Conservation (phyloP, 2,113 vertebrate species). For the Micromys minutus region DNA sequence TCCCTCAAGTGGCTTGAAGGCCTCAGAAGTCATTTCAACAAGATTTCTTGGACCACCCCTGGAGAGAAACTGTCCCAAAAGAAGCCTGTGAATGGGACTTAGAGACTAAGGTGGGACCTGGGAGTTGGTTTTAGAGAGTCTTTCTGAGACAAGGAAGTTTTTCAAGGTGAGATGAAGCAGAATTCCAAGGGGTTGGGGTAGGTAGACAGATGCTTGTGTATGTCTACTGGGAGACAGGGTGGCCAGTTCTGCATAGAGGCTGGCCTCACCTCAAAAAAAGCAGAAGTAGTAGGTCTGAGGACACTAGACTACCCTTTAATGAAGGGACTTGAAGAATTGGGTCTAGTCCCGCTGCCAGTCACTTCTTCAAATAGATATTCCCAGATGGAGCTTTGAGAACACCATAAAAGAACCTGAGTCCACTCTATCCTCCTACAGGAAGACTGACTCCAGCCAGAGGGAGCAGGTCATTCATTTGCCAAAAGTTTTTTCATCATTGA, state of each 20-base stretch:
- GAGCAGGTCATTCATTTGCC: background rate
- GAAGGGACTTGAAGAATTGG: background rate
- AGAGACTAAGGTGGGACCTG: conserved; percentile 16
- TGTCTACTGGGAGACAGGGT: background rate
- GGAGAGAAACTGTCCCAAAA: conserved; percentile 12
- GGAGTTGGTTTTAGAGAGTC: conserved; percentile 6
- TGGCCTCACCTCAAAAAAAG: background rate
- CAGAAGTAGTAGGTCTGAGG: background rate
- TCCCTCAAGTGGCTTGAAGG: background rate
- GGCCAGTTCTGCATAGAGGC: background rate
- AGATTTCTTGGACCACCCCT: conserved; percentile 50
- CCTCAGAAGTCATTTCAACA: background rate
- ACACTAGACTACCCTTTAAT: background rate
- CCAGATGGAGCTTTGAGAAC: background rate
- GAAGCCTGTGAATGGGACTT: conserved; percentile 12
- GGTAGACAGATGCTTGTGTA: background rate
- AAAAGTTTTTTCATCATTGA: background rate
- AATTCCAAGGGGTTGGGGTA: background rate
- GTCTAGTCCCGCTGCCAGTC: background rate
- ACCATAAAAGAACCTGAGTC: background rate
- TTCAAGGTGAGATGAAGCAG: conserved; percentile 21
- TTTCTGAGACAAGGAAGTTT: conserved; percentile 32
- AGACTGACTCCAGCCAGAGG: background rate
- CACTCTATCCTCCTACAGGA: background rate
- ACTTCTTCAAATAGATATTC: background rate